Percentiles rank a stretch among this genome's conserved stretches.
These are phyloP conservation scores for Panthera leo DNA, from an alignment of 2,113 vertebrate genomes.

Conservation along the genomic window DNA sequence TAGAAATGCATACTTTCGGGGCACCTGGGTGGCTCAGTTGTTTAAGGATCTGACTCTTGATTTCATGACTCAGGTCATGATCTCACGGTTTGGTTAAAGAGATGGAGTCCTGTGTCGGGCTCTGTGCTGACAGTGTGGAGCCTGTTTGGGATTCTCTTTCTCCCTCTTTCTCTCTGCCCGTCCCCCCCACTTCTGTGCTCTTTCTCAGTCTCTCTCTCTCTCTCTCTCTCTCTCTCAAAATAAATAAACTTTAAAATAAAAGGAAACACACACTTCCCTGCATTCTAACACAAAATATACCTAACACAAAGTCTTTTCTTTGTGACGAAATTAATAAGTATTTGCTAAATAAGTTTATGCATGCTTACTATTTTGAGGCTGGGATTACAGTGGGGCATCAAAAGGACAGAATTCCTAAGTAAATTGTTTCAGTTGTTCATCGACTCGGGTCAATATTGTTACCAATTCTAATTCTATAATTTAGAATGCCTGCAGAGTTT, in stretches of 20 bases:
- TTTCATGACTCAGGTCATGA: no score
- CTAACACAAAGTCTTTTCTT: background rate
- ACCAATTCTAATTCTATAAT: background rate
- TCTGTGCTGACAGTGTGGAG: no score
- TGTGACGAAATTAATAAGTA: background rate
- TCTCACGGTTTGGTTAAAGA: no score
- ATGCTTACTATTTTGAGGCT: background rate
- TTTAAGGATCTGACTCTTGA: no score
- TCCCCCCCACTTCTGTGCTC: no score
- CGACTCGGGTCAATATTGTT: background rate
- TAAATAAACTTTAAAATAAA: no score
- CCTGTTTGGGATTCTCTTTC: no score
- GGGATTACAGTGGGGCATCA: background rate
- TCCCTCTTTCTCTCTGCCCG: no score
- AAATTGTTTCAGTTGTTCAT: background rate
- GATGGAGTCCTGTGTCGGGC: no score
- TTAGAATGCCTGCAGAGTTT: background rate
- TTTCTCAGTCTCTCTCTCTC: no score
- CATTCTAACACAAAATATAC: background rate
- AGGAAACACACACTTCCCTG: background rate
- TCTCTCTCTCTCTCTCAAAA: no score
- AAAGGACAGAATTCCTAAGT: background rate
- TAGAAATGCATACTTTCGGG: background rate
- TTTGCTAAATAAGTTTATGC: background rate
- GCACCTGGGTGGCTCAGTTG: no score